phyloP scores from a whole-genome alignment of 2,113 vertebrate genomes.

The Neoarius graeffei region DNA sequence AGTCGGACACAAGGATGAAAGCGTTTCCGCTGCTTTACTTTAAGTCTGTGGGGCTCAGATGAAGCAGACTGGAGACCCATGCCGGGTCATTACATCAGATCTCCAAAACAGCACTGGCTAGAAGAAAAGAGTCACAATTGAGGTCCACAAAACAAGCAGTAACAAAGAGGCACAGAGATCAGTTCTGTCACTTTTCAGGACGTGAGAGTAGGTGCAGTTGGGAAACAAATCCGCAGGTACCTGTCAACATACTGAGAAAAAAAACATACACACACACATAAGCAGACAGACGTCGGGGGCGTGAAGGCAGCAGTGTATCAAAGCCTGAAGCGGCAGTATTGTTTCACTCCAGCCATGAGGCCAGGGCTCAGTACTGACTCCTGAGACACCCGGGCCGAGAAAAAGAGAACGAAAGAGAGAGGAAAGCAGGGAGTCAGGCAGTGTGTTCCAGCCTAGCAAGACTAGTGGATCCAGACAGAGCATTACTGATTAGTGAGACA shows the following conservation, averaged over 20 bases:
- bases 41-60: constrained; percentile 30
- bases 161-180: constrained; percentile 50
- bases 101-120: constrained; percentile 53
- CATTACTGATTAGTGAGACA: constrained; percentile 16
- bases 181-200: constrained; percentile 34
- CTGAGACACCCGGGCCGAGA: constrained; percentile 41
- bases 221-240: constrained; percentile 25
- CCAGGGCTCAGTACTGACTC: constrained; percentile 52
- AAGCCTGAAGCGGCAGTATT: constrained; percentile 51
- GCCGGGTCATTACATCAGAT: constrained; percentile 41
- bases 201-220: constrained; percentile 27
- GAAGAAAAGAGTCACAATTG: constrained; percentile 54
- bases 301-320: constrained; percentile 47
- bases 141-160: constrained; percentile 39
- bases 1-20: constrained; percentile 9
- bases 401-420: constrained; percentile 38
- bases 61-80: constrained; percentile 32
- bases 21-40: constrained; percentile 22
- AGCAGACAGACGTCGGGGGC: constrained; percentile 23
- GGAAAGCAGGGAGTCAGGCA: constrained; percentile 42
- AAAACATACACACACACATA: constrained; percentile 32
- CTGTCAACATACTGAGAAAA: constrained; percentile 31
- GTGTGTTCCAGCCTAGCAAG: constrained; percentile 34
- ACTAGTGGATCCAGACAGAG: constrained; percentile 46
- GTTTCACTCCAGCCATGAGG: constrained; percentile 40